Percentiles rank a stretch among this genome's conserved stretches.
phyloP scores from a whole-genome alignment of 2,113 vertebrate genomes.

The Toxotes jaculatrix region DNA sequence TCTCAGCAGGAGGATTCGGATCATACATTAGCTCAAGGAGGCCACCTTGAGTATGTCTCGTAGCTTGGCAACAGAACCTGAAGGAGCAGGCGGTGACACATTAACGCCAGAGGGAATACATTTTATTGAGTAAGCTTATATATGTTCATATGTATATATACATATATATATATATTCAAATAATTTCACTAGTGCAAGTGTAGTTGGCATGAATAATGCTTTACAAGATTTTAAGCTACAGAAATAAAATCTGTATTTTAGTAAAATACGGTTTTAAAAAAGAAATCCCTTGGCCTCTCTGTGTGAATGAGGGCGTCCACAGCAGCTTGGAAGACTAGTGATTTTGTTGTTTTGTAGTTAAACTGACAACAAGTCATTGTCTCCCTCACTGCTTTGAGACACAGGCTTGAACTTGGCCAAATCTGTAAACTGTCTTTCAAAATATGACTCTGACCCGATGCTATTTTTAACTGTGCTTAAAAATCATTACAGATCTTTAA shows the following conservation, averaged over 20 bases:
- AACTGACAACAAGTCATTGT: constrained; percentile 84
- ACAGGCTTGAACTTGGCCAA: constrained; percentile 2
- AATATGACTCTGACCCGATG: neutral
- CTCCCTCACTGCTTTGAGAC: constrained; percentile 80
- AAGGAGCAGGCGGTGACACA: neutral
- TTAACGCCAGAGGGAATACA: neutral
- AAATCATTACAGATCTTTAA: neutral
- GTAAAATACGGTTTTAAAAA: neutral
- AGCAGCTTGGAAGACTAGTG: constrained; percentile 87
- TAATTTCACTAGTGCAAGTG: neutral
- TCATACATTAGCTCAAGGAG: constrained; percentile 60
- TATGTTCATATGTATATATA: too few species aligned
- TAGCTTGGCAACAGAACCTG: constrained; percentile 59
- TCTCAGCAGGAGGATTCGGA: constrained; percentile 19
- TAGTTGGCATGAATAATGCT: neutral
- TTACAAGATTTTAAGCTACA: neutral
- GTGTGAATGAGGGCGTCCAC: constrained; percentile 51
- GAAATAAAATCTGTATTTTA: neutral
- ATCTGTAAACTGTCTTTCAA: neutral
- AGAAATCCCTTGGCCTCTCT: neutral
- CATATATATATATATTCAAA: too few species aligned
- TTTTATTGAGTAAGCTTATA: neutral
- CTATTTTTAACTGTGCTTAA: neutral
- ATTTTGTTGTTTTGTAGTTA: constrained; percentile 86
- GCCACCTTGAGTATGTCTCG: constrained; percentile 66